These are phyloP conservation scores for Brachynemurus nebulosus DNA, from an alignment of 2,888 invertebrate species.

Conservation along the genomic window DNA sequence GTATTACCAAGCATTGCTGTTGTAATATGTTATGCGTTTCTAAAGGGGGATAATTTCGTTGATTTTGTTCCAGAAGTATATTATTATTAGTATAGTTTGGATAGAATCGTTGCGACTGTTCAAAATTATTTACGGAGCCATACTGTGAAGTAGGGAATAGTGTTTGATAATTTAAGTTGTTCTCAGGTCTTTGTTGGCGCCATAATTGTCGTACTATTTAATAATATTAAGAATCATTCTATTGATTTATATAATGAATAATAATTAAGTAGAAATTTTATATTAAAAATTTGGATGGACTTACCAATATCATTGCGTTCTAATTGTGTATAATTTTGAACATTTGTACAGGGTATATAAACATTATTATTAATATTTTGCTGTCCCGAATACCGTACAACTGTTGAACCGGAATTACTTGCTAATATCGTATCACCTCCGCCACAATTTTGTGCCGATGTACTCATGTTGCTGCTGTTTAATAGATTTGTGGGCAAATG, in stretches of 20 bases:
- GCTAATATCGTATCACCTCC: not conserved
- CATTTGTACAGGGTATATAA: not conserved
- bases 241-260: not conserved
- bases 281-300: not conserved
- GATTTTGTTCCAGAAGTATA: not conserved
- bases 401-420: not conserved
- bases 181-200: not conserved
- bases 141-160: not conserved
- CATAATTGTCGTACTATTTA: constrained; percentile 2
- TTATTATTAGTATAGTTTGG: not conserved
- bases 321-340: not conserved
- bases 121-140: not conserved
- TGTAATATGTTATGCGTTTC: not conserved
- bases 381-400: not conserved
- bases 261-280: not conserved
- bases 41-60: not conserved
- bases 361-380: not conserved
- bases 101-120: not conserved
- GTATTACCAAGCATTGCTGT: too few relatives aligned
- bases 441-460: constrained; percentile 1
- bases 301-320: constrained; percentile 2
- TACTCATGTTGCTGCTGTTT: not conserved
- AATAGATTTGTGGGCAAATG: not conserved
- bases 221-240: not conserved
- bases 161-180: not conserved